Evolutionary conservation across 2,888 invertebrate genomes (phyloP).

Genomic region (Dynastes hyllus): DNA sequence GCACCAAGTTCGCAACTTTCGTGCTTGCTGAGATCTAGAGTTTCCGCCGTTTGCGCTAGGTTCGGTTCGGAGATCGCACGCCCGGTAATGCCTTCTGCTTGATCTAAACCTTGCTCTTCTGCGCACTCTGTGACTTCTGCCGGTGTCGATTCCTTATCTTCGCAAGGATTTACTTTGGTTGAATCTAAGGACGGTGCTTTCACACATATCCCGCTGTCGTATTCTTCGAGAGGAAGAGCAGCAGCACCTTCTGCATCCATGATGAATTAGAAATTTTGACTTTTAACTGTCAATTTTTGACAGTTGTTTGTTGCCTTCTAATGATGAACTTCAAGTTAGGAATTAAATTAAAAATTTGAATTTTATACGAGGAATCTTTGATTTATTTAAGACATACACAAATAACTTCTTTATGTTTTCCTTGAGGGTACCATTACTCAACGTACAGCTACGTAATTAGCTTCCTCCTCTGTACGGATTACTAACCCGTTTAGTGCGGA

Average conservation of each 20-base stretch:
- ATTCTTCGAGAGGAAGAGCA: constrained; percentile 1
- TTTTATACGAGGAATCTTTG: too few relatives aligned
- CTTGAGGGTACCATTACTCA: too few relatives aligned
- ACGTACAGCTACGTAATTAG: too few relatives aligned
- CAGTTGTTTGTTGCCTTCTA: too few relatives aligned
- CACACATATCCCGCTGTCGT: not conserved
- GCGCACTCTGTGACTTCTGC: not conserved
- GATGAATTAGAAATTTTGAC: constrained; percentile 1
- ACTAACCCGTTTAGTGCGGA: too few relatives aligned
- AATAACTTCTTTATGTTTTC: too few relatives aligned
- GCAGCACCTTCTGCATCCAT: not conserved
- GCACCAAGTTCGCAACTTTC: not conserved
- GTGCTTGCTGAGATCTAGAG: not conserved
- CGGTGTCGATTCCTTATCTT: not conserved
- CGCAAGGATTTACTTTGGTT: not conserved
- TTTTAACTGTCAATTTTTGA: not conserved
- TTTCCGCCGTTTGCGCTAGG: not conserved
- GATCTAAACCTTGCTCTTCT: not conserved
- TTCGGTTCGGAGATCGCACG: not conserved
- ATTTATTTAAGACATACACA: too few relatives aligned
- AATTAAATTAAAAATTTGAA: too few relatives aligned
- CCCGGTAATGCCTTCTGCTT: not conserved
- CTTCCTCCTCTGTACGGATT: too few relatives aligned
- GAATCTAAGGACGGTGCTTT: not conserved
- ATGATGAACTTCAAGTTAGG: too few relatives aligned